Percentiles rank a stretch among this genome's conserved stretches.
Conservation (phyloP, 2,888 invertebrate species). For the Luffia ferchaultella region DNA sequence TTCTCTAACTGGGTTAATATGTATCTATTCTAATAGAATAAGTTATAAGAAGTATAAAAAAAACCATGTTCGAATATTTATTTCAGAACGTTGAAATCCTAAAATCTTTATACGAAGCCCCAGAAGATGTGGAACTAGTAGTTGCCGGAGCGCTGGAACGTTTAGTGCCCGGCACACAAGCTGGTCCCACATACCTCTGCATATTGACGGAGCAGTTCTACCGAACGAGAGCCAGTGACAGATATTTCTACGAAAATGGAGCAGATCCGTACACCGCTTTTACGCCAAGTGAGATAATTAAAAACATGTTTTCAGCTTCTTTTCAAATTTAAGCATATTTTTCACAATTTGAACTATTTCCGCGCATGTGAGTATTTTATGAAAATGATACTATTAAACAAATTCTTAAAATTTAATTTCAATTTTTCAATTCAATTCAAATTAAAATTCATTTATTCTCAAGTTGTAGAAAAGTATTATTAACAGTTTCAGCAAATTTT, state of each 20-base stretch:
- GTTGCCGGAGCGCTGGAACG: slow-evolving; percentile 85
- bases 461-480: too few species aligned
- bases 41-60: too few species aligned
- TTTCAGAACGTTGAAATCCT: slow-evolving; percentile 72
- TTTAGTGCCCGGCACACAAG: slow-evolving; percentile 77
- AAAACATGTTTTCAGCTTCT: background rate
- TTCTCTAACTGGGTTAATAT: too few species aligned
- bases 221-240: slow-evolving; percentile 84
- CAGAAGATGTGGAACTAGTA: slow-evolving; percentile 86
- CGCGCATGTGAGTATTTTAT: background rate
- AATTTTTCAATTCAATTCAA: too few species aligned
- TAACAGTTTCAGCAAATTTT: too few species aligned
- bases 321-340: too few species aligned
- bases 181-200: slow-evolving; percentile 90
- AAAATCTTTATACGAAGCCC: slow-evolving; percentile 70
- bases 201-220: slow-evolving; percentile 89
- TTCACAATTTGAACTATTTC: background rate
- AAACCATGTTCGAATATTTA: too few species aligned
- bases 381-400: too few species aligned
- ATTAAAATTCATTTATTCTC: too few species aligned
- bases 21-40: too few species aligned
- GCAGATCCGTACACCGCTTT: slow-evolving; percentile 67
- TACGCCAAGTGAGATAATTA: slow-evolving; percentile 68
- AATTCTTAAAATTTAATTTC: too few species aligned
- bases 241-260: slow-evolving; percentile 84